These are phyloP conservation scores for Hyperopisus bebe DNA, from an alignment of 2,113 vertebrate species.

Conservation along the genomic window DNA sequence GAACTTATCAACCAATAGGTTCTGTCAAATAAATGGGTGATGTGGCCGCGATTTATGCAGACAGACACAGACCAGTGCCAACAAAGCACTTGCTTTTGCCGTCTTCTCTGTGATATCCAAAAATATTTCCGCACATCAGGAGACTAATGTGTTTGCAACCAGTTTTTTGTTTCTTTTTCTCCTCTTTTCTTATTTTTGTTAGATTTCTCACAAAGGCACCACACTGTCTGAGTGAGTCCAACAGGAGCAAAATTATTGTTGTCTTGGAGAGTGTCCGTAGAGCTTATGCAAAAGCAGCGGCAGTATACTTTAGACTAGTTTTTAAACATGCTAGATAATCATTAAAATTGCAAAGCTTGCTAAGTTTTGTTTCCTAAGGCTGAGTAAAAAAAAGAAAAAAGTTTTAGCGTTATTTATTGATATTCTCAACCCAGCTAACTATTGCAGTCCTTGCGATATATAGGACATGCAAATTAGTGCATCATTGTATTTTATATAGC, in stretches of 20 bases:
- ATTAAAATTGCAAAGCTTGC: not conserved
- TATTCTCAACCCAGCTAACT: no score
- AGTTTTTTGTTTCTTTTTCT: not conserved
- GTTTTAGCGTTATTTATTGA: no score
- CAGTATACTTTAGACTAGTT: not conserved
- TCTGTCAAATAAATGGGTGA: not conserved
- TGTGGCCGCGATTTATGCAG: not conserved
- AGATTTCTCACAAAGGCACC: not conserved
- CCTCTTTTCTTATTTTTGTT: not conserved
- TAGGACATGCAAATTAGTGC: no score
- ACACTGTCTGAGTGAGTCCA: not conserved
- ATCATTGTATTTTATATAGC: no score
- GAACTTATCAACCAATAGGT: not conserved
- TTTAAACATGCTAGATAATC: not conserved
- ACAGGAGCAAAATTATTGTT: not conserved
- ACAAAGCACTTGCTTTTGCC: not conserved
- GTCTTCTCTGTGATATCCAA: not conserved
- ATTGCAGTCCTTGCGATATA: no score
- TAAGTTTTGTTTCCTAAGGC: not conserved
- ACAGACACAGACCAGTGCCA: not conserved
- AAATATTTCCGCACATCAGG: not conserved
- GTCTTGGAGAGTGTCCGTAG: not conserved
- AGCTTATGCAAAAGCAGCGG: not conserved
- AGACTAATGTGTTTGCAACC: not conserved
- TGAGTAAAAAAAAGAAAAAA: not conserved